Conservation (phyloP, 2,888 invertebrate species). For the Cerceris ruficornis region DNA sequence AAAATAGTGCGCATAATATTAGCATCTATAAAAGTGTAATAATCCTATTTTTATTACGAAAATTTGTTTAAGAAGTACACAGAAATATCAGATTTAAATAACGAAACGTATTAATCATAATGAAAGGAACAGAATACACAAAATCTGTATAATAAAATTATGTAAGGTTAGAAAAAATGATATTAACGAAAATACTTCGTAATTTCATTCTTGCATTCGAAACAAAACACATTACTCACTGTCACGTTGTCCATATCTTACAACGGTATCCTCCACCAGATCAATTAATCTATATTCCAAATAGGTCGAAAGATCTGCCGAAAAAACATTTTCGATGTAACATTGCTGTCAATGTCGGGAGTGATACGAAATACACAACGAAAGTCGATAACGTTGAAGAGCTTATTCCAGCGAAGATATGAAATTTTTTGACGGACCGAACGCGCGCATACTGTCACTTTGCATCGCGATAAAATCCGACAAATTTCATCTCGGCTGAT, state of each 20-base stretch:
- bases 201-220: background rate
- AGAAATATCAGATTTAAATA: too few relatives aligned
- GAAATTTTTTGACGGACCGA: constrained; percentile 12
- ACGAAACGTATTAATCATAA: too few relatives aligned
- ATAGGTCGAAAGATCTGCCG: constrained; percentile 39
- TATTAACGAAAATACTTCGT: constrained; percentile 25
- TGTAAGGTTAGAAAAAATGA: constrained; percentile 6
- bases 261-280: constrained; percentile 13
- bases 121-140: background rate
- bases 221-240: constrained; percentile 53
- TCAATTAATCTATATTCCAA: constrained; percentile 49
- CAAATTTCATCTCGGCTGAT: background rate
- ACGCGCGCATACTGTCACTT: constrained; percentile 16
- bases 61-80: too few relatives aligned
- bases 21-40: too few relatives aligned
- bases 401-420: constrained; percentile 16
- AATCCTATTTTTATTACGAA: too few relatives aligned
- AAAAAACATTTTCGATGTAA: constrained; percentile 54
- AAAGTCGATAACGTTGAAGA: constrained; percentile 6
- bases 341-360: constrained; percentile 26
- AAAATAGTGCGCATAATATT: too few relatives aligned
- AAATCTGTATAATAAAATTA: background rate
- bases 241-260: constrained; percentile 63
- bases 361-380: constrained; percentile 8
- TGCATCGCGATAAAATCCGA: constrained; percentile 8